Evolutionary conservation across 2,888 invertebrate species (phyloP), one percentile per base, ranked within the genome.

Genomic region (Torymus auratus): DNA sequence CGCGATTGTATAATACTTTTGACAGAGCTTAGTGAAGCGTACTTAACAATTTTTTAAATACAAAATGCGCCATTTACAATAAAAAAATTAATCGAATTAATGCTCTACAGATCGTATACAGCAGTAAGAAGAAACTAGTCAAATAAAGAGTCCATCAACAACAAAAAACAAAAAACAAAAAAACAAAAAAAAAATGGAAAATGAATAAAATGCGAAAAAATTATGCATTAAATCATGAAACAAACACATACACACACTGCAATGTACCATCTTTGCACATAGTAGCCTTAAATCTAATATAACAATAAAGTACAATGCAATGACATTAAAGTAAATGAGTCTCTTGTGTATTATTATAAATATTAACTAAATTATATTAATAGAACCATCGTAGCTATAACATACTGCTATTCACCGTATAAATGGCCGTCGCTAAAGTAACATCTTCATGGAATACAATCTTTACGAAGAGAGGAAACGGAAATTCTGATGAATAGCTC

Each of bases 261-360:
- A 71, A 52, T 76, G 74, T 77, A 82, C 58, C 62, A 76, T 71
- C 67, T 82, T 79, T 82, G 80, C 78, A 80, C 71, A 83, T 80
- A 80, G 56, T 73, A 80, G 71, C 68, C 75, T 82, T 78, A 76
- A 64, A 82, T 65, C 53, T 72, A 68, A 67, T 69, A 62, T 61
- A 68, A 69, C 15, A 73, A 68, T 73, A 67, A 77, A 77, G 64
- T 77, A 73, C 81, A 73, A 81, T 64, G 64, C 72, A 77, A 73
- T 79, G 15, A 70, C 17, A 52, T 76, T 55, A 67, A 58, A 62
- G 53, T 14, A 52, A 60, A 62, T 15, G 2, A 20, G n/a, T 28
- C 0, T 50, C 28, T 28, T 28, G 28, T 65, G 14, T 70, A 64
- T 10, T 23, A 56, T 56, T 20, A 55, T 15, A 23, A 15, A 58